These are phyloP conservation scores for Agriopis aurantiaria DNA, from an alignment of 2,888 invertebrate genomes.

Conservation along the genomic window DNA sequence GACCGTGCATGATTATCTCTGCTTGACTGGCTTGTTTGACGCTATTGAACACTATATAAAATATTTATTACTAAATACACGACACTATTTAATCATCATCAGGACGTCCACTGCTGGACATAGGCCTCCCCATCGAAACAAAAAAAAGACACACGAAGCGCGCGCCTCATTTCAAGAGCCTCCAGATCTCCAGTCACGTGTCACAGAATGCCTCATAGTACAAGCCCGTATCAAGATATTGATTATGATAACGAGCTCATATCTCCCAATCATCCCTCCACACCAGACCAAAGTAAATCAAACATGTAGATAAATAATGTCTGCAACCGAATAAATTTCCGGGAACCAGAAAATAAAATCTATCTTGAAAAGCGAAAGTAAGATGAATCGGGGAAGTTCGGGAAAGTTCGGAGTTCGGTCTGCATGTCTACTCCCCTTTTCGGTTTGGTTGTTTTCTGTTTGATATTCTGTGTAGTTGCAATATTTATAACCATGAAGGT, in stretches of 20 bases:
- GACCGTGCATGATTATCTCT: no score
- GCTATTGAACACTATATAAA: no score
- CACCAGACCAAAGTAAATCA: constrained; percentile 54
- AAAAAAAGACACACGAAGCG: not conserved
- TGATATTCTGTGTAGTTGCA: constrained; percentile 21
- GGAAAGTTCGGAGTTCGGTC: constrained; percentile 60
- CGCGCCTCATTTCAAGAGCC: constrained; percentile 19
- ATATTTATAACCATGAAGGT: constrained; percentile 14
- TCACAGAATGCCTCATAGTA: constrained; percentile 1
- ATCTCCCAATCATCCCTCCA: constrained; percentile 45
- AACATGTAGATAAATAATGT: constrained; percentile 60
- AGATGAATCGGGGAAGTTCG: constrained; percentile 78
- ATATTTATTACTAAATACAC: no score
- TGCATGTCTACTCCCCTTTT: constrained; percentile 41
- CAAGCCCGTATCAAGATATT: constrained; percentile 36
- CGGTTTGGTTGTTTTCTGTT: constrained; percentile 23
- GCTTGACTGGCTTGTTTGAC: no score
- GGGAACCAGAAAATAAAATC: constrained; percentile 66
- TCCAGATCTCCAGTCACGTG: constrained; percentile 32
- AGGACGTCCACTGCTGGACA: no score
- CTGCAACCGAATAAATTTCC: constrained; percentile 60
- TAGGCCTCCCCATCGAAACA: no score
- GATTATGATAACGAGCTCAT: constrained; percentile 47
- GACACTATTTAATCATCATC: no score
- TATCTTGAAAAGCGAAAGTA: constrained; percentile 75